Evolutionary conservation across 2,888 invertebrate genomes (phyloP).

Genomic region (Corbicula japonica): DNA sequence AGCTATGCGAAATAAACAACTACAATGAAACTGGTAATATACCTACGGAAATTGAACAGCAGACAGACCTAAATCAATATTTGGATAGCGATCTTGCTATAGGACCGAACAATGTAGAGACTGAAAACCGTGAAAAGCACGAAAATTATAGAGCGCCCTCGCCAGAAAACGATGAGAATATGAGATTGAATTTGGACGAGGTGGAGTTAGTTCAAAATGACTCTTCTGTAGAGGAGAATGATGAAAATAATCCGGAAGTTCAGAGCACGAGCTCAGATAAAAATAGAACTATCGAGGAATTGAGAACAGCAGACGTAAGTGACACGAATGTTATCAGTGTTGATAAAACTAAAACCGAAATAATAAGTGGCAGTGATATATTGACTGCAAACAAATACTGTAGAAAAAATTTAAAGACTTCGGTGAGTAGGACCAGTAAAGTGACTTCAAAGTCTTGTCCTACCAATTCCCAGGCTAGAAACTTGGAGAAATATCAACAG

Average conservation of each 20-base stretch:
- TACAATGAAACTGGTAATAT: conserved; percentile 24
- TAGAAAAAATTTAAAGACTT: conserved; percentile 60
- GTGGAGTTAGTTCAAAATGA: background rate
- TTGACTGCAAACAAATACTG: conserved; percentile 2
- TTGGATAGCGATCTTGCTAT: conserved; percentile 30
- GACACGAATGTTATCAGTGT: conserved; percentile 12
- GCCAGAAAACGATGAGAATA: background rate
- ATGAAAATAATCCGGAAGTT: background rate
- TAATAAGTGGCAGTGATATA: conserved; percentile 14
- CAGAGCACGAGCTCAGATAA: background rate
- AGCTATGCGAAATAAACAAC: conserved; percentile 20
- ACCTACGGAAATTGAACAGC: conserved; percentile 14
- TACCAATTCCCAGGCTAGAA: conserved; percentile 61
- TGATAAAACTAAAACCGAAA: conserved; percentile 7
- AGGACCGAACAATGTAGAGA: conserved; percentile 4
- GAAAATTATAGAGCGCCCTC: background rate
- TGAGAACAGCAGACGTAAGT: background rate
- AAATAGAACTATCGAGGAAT: conserved; percentile 9
- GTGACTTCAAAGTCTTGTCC: conserved; percentile 73
- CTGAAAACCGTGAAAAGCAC: conserved; percentile 28
- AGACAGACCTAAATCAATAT: conserved; percentile 32
- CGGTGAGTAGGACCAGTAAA: conserved; percentile 65
- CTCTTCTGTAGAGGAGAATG: background rate
- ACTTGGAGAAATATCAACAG: conserved; percentile 20
- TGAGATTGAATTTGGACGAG: background rate